A percentile compares a stretch with the other conserved stretches of the same genome.
phyloP scores from a whole-genome alignment of 1,140 invertebrate genomes.

The Euura lappo region DNA sequence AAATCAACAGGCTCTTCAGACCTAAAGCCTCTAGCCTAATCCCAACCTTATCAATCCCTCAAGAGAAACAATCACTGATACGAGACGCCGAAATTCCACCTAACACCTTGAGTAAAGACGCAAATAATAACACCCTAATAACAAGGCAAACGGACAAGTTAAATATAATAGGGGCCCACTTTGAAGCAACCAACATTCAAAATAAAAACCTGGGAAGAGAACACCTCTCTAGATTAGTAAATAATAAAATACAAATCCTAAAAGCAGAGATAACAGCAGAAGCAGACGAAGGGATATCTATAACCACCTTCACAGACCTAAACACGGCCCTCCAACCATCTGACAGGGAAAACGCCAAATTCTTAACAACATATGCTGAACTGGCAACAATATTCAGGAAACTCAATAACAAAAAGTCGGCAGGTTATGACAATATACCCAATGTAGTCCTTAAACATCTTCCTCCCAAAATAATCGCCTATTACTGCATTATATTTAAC shows the following conservation, averaged over 20 bases:
- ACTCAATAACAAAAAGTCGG: too few relatives aligned
- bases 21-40: too few relatives aligned
- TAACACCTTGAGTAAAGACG: slow-evolving; percentile 10
- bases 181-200: slow-evolving; percentile 3
- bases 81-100: slow-evolving; percentile 8
- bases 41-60: too few relatives aligned
- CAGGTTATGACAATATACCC: too few relatives aligned
- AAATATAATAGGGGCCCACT: neutral
- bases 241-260: slow-evolving; percentile 3
- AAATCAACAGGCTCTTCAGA: too few relatives aligned
- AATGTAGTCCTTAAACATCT: too few relatives aligned
- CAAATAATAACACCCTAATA: slow-evolving; percentile 2
- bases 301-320: slow-evolving; percentile 9
- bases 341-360: too few relatives aligned
- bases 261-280: slow-evolving; percentile 13
- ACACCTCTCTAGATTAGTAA: neutral
- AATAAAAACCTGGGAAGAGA: slow-evolving; percentile 10
- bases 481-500: too few relatives aligned
- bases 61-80: slow-evolving; percentile 19
- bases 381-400: too few relatives aligned
- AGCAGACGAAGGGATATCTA: neutral
- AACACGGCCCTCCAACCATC: neutral
- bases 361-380: too few relatives aligned
- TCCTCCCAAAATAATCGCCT: too few relatives aligned
- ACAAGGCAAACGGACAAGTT: too few relatives aligned